These are phyloP conservation scores for Myripristis jacobus DNA, from an alignment of 2,797 vertebrate species.

Conservation along the genomic window DNA sequence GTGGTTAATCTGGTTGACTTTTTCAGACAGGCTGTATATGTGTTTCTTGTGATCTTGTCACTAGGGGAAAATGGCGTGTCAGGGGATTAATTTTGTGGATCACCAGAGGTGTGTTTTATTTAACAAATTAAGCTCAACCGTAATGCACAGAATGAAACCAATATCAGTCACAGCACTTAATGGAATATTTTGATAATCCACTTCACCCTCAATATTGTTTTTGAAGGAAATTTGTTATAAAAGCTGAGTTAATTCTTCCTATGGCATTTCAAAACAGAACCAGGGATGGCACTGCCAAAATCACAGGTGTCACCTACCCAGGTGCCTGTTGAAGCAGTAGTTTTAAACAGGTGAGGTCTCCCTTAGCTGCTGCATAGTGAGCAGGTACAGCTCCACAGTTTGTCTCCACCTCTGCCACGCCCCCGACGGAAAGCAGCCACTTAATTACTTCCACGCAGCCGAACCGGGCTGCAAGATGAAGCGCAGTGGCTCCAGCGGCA, in stretches of 20 bases:
- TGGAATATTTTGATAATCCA: not conserved
- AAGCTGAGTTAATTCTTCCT: not conserved
- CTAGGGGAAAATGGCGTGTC: not conserved
- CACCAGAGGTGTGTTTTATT: not conserved
- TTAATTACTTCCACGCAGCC: slow-evolving; percentile 78
- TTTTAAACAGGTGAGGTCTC: slow-evolving; percentile 86
- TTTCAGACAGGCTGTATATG: not conserved
- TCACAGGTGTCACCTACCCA: slow-evolving; percentile 69
- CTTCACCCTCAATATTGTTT: not conserved
- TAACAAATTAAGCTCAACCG: not conserved
- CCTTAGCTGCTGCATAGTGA: slow-evolving; percentile 88
- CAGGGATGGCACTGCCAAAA: not conserved
- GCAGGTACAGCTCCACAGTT: slow-evolving; percentile 86
- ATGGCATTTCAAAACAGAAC: not conserved
- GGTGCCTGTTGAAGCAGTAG: slow-evolving; percentile 80
- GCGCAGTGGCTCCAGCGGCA: slow-evolving; percentile 82
- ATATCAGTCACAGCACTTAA: too few species aligned
- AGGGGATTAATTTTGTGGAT: slow-evolving; percentile 2
- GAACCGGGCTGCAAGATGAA: slow-evolving; percentile 89
- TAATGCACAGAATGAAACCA: not conserved
- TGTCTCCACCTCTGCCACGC: slow-evolving; percentile 76
- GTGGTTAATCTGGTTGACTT: not conserved
- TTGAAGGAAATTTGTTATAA: not conserved
- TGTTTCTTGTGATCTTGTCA: slow-evolving; percentile 15
- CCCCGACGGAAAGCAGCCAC: slow-evolving; percentile 85